A percentile compares a stretch with the other conserved stretches of the same genome.
Evolutionary conservation across 2,113 vertebrate species (phyloP).

Genomic region (Prunella fulvescens): DNA sequence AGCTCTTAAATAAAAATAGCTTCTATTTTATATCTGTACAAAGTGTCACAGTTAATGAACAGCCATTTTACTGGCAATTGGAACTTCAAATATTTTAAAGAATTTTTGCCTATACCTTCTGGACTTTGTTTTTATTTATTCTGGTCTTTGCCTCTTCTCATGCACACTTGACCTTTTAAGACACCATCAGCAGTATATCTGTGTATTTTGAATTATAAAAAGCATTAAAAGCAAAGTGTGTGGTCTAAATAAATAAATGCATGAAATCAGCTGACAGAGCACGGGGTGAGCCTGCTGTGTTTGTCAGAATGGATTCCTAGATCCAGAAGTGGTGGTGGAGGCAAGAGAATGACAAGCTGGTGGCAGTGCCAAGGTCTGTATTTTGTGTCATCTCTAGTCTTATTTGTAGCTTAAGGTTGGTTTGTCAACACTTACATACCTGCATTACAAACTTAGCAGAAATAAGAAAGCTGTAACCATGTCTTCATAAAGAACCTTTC

Average conservation of each 20-base stretch:
- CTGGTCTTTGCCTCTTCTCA: neutral
- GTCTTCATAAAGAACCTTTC: neutral
- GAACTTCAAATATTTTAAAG: neutral
- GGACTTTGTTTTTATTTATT: neutral
- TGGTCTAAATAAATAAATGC: neutral
- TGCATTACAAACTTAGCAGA: neutral
- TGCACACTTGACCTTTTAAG: neutral
- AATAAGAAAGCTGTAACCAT: neutral
- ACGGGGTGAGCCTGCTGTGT: neutral
- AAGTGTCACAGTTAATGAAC: constrained; percentile 22
- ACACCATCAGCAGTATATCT: neutral
- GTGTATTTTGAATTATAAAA: neutral
- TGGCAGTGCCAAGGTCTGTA: neutral
- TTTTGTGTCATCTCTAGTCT: neutral
- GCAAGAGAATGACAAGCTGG: neutral
- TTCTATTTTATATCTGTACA: neutral
- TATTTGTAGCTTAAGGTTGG: neutral
- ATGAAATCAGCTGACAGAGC: neutral
- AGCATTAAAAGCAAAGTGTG: neutral
- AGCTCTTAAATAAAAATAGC: constrained; percentile 43
- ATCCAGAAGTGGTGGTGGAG: neutral
- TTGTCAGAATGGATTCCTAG: neutral
- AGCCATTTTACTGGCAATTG: neutral
- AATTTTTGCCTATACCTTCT: neutral
- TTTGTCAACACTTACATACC: neutral